These are phyloP conservation scores for Drosophila quinaria DNA, from an alignment of 2,888 invertebrate genomes.

Conservation along the genomic window DNA sequence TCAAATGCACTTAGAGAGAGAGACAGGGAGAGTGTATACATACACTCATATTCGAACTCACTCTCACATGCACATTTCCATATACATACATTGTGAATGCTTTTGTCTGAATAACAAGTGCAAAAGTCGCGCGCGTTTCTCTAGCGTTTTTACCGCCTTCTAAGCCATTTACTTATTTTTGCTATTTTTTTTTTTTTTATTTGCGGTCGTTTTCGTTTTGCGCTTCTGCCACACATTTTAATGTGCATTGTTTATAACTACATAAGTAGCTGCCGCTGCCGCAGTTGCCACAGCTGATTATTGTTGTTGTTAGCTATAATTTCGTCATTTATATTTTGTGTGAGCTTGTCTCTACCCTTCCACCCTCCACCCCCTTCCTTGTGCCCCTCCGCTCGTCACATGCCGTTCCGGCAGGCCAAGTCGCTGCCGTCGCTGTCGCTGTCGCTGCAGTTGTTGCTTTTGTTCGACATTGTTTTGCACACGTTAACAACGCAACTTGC, in stretches of 20 bases:
- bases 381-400: not conserved
- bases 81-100: not conserved
- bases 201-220: constrained; percentile 24
- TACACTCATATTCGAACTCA: not conserved
- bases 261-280: constrained; percentile 32
- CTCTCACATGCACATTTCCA: not conserved
- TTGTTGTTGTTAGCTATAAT: constrained; percentile 53
- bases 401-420: constrained; percentile 18
- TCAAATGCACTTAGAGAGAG: not conserved
- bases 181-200: not conserved
- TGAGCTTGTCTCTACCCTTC: constrained; percentile 22
- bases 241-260: constrained; percentile 70
- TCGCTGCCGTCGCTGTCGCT: constrained; percentile 4
- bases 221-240: constrained; percentile 58
- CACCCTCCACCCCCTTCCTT: not conserved
- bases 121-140: constrained; percentile 50
- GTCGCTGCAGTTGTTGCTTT: constrained; percentile 36
- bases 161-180: constrained; percentile 7
- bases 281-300: constrained; percentile 13
- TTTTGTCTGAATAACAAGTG: constrained; percentile 6
- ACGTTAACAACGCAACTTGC: constrained; percentile 71
- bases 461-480: constrained; percentile 66
- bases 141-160: constrained; percentile 33
- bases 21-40: not conserved
- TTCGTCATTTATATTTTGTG: constrained; percentile 72